Evolutionary conservation across 2,888 invertebrate genomes (phyloP).

Genomic region (Orgyia antiqua): DNA sequence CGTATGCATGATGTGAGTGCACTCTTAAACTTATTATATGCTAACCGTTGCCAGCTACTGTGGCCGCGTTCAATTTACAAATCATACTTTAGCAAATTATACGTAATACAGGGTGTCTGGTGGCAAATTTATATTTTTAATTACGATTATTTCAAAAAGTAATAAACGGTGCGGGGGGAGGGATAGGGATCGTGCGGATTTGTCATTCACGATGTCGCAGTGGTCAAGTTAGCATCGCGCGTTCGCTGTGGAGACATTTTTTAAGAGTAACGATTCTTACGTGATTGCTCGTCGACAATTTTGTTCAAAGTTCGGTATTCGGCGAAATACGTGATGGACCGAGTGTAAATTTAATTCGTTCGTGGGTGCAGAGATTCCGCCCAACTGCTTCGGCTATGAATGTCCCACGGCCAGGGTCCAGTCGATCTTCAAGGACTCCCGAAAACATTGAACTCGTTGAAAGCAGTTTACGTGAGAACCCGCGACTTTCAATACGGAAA

Average conservation of each 20-base stretch:
- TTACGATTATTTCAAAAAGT: too few species aligned
- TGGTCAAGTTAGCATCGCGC: constrained; percentile 12
- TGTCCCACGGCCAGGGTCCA: not conserved
- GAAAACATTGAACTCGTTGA: not conserved
- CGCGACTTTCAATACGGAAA: too few species aligned
- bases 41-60: not conserved
- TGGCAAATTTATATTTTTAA: too few species aligned
- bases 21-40: not conserved
- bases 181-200: too few species aligned
- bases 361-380: not conserved
- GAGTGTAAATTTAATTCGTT: not conserved
- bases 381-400: not conserved
- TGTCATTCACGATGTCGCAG: constrained; percentile 16
- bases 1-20: constrained; percentile 77
- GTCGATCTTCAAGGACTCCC: not conserved
- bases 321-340: not conserved
- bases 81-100: too few species aligned
- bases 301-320: too few species aligned
- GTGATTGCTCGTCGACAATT: too few species aligned
- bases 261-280: too few species aligned
- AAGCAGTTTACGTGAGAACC: not conserved
- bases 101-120: too few species aligned
- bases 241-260: constrained; percentile 16
- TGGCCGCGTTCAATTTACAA: too few species aligned
- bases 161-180: too few species aligned